Base-by-base conservation (phyloP, 2,888 invertebrate species). In the Drosophila mercatorum region DNA sequence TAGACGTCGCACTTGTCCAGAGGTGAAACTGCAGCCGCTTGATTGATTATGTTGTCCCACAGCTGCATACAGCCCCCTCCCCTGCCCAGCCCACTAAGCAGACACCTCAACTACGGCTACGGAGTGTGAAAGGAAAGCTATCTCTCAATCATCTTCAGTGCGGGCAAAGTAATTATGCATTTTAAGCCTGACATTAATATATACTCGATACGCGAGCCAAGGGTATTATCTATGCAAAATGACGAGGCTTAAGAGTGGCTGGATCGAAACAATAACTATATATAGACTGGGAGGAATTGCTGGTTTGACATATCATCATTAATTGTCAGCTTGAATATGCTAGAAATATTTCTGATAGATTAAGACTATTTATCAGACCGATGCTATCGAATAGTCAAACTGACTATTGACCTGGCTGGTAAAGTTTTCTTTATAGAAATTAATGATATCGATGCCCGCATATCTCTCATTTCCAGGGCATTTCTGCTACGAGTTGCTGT, bases 1-100 rank as follows among this genome's bases (percentile, higher is more conserved):
- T 71, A 66, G 74, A 72, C 73, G 5, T 40, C 68, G 43, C 46
- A 55, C 56, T 64, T 56, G 58, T 6, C 28, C 46, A 38, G 12
- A 51, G 62, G 78, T 67, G 87, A 83, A 86, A 83, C 44, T 85
- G 83, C 81, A 41, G 60, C 41, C 62, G 70, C 22, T 44, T 71
- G 71, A 78, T 80, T 79, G 74, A 80, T 69, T 69, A 73, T 64
- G 62, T 53, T 66, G 56, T 53, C 34, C 47, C 47, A 44, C 28
- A 49, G 41, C 60, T 61, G 46, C 14, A 28, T 5, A 0, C 1
- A 22, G 7, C 17, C 22, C 43, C 40, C 3, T 0, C 28, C 7
- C 2, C 11, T 1, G 5, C 11, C 63, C 28, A 3, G 10, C 3
- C 28, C 4, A 12, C 41, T n/a, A 11, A 36, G 3, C 40, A 17